Percentiles rank a stretch among this genome's conserved stretches.
phyloP scores from a whole-genome alignment of 2,797 vertebrate species.

The Balearica regulorum region DNA sequence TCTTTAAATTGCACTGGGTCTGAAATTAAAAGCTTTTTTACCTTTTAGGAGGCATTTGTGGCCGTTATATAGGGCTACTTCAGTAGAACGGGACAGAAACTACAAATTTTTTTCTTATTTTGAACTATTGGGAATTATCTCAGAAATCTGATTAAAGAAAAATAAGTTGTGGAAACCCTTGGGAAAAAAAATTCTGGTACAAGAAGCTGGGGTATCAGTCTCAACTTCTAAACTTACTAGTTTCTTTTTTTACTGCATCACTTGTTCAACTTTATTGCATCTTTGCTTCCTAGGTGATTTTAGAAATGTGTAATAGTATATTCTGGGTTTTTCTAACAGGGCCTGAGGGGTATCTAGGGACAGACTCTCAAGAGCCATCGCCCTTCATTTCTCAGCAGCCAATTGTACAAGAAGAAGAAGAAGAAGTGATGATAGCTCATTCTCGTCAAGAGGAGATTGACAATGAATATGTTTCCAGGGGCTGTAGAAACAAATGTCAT shows the following conservation, averaged over 20 bases:
- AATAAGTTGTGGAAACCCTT: neutral
- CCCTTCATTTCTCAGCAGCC: constrained; percentile 75
- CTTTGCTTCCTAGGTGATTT: neutral
- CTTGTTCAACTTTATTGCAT: neutral
- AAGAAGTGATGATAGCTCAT: constrained; percentile 93
- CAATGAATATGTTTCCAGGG: constrained; percentile 83
- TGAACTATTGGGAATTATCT: neutral
- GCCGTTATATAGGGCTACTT: neutral
- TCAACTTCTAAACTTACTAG: neutral
- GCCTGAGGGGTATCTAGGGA: constrained; percentile 80
- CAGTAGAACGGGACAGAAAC: neutral
- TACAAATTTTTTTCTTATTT: neutral
- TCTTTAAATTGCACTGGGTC: neutral
- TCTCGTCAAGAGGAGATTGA: constrained; percentile 75
- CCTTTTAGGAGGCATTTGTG: neutral
- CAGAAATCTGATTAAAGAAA: neutral
- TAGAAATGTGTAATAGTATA: neutral
- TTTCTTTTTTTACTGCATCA: neutral
- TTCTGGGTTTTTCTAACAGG: constrained; percentile 62
- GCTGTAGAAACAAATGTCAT: constrained; percentile 97
- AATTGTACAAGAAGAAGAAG: constrained; percentile 85
- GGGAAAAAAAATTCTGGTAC: neutral
- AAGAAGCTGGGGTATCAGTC: neutral
- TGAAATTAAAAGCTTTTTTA: neutral
- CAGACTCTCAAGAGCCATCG: constrained; percentile 75